phyloP scores from a whole-genome alignment of 30 jellyfish, hydroid and myxozoan genomes.

The Turritopsis rubra region DNA sequence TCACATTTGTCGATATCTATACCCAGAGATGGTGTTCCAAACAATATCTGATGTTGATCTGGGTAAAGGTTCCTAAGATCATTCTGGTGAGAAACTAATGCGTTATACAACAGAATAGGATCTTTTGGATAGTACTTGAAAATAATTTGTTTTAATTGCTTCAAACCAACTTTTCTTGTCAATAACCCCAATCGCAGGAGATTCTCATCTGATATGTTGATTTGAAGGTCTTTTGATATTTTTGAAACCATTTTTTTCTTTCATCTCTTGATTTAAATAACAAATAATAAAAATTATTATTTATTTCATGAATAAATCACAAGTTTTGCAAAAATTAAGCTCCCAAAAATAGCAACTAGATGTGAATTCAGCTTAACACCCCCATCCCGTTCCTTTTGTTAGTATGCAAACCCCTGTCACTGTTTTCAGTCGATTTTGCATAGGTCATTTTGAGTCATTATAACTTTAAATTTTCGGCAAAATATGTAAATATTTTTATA shows the following conservation, averaged over 20 bases:
- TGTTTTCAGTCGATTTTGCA: too few species aligned
- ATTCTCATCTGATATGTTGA: neutral
- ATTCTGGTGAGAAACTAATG: neutral
- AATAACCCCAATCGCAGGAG: neutral
- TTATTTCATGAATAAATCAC: too few species aligned
- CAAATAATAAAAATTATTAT: too few species aligned
- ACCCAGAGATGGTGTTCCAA: slow-evolving; percentile 1
- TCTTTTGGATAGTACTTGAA: neutral
- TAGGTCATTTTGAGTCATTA: too few species aligned
- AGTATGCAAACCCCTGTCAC: too few species aligned
- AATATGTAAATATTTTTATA: too few species aligned
- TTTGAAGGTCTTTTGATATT: neutral
- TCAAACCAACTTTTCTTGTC: slow-evolving; percentile 5
- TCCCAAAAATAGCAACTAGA: too few species aligned
- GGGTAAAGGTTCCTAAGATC: neutral
- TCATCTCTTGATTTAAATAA: neutral
- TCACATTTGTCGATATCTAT: neutral
- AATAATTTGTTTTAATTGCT: neutral
- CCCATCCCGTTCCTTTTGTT: too few species aligned
- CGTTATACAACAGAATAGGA: neutral
- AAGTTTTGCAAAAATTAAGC: too few species aligned
- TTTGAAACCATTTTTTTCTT: neutral
- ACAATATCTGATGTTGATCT: neutral
- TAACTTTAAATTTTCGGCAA: too few species aligned
- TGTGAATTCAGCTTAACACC: too few species aligned